Base-by-base conservation (phyloP, 2,888 invertebrate genomes). In the Fragum sueziense region DNA sequence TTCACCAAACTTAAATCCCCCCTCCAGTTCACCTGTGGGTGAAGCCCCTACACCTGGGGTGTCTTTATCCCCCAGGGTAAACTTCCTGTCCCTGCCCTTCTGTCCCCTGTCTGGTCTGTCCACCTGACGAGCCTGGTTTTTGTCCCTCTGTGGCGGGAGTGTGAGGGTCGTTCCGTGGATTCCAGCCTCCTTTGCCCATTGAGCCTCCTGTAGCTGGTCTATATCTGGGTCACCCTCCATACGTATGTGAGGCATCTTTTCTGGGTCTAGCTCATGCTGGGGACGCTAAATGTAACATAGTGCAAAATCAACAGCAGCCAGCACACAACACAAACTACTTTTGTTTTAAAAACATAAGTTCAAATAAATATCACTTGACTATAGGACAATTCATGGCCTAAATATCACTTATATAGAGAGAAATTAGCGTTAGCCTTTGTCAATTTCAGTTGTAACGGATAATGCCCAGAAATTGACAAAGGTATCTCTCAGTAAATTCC, bases 161-260 rank as follows among this genome's bases (percentile, higher is more conserved):
- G 85, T 85, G 4, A 87, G 77, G 33, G 85, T 79, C n/a, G 75
- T 80, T 11, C 85, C 87, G 76, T 82, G 85, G 22, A 87, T 29
- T 14, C 82, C 76, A 17, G 80, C 79, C 70, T 84, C 85, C 6
- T 65, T 51, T 27, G 80, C 76, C 88, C 86, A 88, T 20, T 82
- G 67, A 20, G 85, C 81, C 27, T 87, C 86, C 34, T 87, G 85
- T 22, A 85, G 67, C 29, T 72, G 71, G n/a, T 83, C 86, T 59
- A 84, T 68, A 20, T 83, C 81, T 1, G 37, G 62, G 14, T 77
- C 82, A 33, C 72, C 75, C 4, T 82, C 80, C 70, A 73, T 62
- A 25, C 68, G 73, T 9, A 80, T 51, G 57, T 78, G 67, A 17
- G 79, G 65, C 59, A 78, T 47, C 33, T 76, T 77, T 2, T 51